Percentiles rank a stretch among this genome's conserved stretches.
These are phyloP conservation scores for Sminthopsis crassicaudata DNA, from an alignment of 2,113 vertebrate species.

Conservation along the genomic window DNA sequence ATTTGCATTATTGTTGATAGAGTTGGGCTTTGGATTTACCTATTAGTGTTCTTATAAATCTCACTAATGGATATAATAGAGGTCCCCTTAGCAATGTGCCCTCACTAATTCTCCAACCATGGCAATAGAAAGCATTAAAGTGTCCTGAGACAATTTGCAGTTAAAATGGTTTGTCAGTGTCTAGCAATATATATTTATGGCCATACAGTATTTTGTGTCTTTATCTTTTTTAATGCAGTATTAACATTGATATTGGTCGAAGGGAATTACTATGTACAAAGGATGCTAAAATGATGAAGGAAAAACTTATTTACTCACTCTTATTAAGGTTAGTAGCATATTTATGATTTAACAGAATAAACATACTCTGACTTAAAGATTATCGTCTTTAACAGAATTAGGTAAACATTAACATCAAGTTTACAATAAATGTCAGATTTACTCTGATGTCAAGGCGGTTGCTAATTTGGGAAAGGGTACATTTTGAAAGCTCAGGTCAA, in stretches of 20 bases:
- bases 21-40: conserved; percentile 76
- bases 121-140: conserved; percentile 69
- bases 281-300: conserved; percentile 59
- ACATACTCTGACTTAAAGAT: conserved; percentile 64
- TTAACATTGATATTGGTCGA: conserved; percentile 71
- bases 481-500: conserved; percentile 52
- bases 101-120: conserved; percentile 73
- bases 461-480: conserved; percentile 19
- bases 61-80: conserved; percentile 76
- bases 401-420: conserved; percentile 58
- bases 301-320: conserved; percentile 64
- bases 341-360: conserved; percentile 68
- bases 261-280: conserved; percentile 62
- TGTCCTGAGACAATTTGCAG: conserved; percentile 78
- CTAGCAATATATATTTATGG: conserved; percentile 70
- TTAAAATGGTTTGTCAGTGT: conserved; percentile 60
- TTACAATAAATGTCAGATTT: conserved; percentile 52
- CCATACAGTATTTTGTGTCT: conserved; percentile 66
- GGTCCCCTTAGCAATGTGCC: conserved; percentile 57
- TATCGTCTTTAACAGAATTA: conserved; percentile 59
- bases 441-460: conserved; percentile 54
- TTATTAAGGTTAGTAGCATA: conserved; percentile 62
- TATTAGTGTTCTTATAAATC: conserved; percentile 78
- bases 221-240: conserved; percentile 76
- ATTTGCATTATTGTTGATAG: conserved; percentile 74